Conservation (phyloP, 2,113 vertebrate genomes). For the Arvicanthis niloticus region DNA sequence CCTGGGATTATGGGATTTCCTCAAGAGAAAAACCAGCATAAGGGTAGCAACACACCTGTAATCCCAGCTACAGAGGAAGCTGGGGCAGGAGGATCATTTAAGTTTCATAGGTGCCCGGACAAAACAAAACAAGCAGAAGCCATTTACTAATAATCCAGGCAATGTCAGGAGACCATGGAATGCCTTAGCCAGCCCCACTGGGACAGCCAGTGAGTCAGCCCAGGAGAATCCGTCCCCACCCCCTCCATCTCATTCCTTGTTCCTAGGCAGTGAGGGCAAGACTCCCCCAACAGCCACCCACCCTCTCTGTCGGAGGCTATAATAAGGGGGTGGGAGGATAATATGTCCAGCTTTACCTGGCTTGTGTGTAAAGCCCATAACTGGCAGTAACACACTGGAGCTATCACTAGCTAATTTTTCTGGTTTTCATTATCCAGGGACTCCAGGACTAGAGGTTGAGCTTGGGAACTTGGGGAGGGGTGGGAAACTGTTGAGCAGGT, state of each 20-base stretch:
- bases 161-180: neutral
- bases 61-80: neutral
- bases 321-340: neutral
- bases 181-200: conserved; percentile 40
- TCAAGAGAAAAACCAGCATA: conserved; percentile 5
- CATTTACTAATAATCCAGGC: conserved; percentile 65
- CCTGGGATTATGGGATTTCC: neutral
- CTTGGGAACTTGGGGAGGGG: neutral
- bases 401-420: conserved; percentile 2
- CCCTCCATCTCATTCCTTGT: conserved; percentile 55
- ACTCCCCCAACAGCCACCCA: neutral
- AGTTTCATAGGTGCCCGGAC: neutral
- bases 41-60: neutral
- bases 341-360: neutral
- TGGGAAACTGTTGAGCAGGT: neutral
- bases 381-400: neutral
- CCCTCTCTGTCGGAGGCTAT: neutral
- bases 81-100: neutral
- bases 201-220: conserved; percentile 68
- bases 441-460: neutral
- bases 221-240: conserved; percentile 61
- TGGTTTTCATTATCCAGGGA: conserved; percentile 16
- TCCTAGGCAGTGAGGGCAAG: conserved; percentile 59
- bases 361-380: neutral
- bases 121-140: neutral